Base-by-base conservation (phyloP, 2,797 vertebrate genomes). In the Erethizon dorsatum region DNA sequence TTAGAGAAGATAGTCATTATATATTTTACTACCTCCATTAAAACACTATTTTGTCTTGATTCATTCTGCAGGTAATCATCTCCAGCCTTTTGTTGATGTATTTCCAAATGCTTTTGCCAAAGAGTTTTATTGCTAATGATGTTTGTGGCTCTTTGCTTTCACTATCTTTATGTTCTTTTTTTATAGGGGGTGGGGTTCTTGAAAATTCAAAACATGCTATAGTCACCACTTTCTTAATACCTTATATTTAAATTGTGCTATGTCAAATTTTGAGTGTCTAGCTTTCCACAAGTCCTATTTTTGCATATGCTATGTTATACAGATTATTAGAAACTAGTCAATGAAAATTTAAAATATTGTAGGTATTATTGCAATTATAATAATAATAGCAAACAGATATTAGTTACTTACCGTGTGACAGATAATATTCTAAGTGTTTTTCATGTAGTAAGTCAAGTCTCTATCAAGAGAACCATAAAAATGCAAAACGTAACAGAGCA, bases 391-490 rank as follows among this genome's bases (percentile, higher is more conserved):
- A 77, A 75, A n/a, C 37, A 79, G 28, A n/a, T 41, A 28, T 14
- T 83, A 56, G 67, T 33, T 59, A 26, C 31, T 92, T 82, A 54
- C 18, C 33, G 14, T 41, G 82, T 83, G 69, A 52, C 37, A 90
- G 63, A 85, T 24, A 75, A 78, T 71, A 54, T 94, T 87, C 61
- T 85, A 93, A 90, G 77, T 75, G 18, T 24, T 41, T 97, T 91
- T 80, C 65, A 9, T 45, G 45, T 84, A 56, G 82, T 94, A 96
- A 92, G 67, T 86, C 87, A 90, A 82, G 61, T 96, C 73, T 90
- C 31, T 92, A 80, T 94, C 88, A 77, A 96, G 91, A 94, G 87
- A 59, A 54, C 28, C n/a, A 97, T 97, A 91, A 97, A 96, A 95
- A 95, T 86, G 61, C 85, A 94, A 95, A 97, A 97, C 78, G 63